These are phyloP conservation scores for Huso huso DNA, from an alignment of 2,797 vertebrate species.

Conservation along the genomic window DNA sequence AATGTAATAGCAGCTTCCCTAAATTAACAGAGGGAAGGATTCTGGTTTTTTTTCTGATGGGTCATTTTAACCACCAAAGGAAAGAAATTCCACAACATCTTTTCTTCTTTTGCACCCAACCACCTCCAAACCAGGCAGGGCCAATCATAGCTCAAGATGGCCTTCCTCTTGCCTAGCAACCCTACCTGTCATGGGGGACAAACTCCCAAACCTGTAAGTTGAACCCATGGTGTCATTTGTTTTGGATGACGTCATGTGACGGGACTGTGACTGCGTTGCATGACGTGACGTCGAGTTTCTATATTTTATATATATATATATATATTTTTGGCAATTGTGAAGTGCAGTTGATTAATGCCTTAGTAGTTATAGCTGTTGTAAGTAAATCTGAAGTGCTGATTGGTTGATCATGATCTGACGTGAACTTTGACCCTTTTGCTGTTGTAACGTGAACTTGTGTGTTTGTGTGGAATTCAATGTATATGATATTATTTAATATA, in stretches of 20 bases:
- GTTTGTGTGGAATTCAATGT: conserved; percentile 57
- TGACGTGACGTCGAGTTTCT: conserved; percentile 65
- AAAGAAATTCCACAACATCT: conserved; percentile 55
- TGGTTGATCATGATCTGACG: conserved; percentile 58
- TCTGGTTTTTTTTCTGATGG: conserved; percentile 35
- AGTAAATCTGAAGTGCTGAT: conserved; percentile 53
- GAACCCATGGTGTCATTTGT: conserved; percentile 69
- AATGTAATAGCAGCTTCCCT: conserved; percentile 43
- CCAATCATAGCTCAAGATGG: conserved; percentile 67
- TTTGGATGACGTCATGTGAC: conserved; percentile 73
- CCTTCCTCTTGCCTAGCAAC: conserved; percentile 62
- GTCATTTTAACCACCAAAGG: conserved; percentile 32
- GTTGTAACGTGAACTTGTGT: conserved; percentile 61
- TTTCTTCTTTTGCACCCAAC: conserved; percentile 62
- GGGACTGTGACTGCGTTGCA: conserved; percentile 72
- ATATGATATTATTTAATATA: conserved; percentile 50
- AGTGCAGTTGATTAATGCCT: conserved; percentile 53
- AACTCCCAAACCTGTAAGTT: conserved; percentile 72
- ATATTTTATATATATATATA: conserved; percentile 43
- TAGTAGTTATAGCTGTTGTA: conserved; percentile 57
- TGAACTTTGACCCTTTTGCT: conserved; percentile 64
- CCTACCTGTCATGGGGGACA: conserved; percentile 56
- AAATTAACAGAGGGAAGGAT: conserved; percentile 20
- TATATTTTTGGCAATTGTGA: conserved; percentile 56
- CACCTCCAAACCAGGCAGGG: conserved; percentile 64